phyloP scores from a whole-genome alignment of 2,888 invertebrate species.

The Coecobrya sp. region DNA sequence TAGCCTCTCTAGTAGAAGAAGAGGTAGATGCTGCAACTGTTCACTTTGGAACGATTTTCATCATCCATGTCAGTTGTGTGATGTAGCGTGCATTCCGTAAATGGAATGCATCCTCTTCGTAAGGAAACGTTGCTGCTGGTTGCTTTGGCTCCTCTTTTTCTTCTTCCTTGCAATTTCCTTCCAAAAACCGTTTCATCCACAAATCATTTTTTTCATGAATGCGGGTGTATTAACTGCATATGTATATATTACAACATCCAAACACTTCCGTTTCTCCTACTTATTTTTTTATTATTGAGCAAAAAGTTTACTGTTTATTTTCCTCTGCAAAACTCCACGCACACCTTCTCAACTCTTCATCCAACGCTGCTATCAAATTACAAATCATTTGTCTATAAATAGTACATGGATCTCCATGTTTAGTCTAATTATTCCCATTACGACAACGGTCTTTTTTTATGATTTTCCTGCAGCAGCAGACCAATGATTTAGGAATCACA shows the following conservation, averaged over 20 bases:
- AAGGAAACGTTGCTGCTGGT: not conserved
- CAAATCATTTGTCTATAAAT: not conserved
- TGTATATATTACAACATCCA: too few species aligned
- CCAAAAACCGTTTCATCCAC: not conserved
- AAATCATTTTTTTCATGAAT: constrained; percentile 2
- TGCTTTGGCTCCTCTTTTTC: not conserved
- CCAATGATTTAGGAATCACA: not conserved
- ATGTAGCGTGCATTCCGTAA: not conserved
- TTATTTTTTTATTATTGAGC: too few species aligned
- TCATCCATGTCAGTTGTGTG: constrained; percentile 15
- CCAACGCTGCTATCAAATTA: not conserved
- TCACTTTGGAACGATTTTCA: constrained; percentile 37
- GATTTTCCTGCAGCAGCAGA: too few species aligned
- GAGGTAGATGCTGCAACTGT: not conserved
- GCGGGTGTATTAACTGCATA: not conserved
- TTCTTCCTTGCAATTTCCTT: not conserved
- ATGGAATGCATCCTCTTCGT: not conserved
- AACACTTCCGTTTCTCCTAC: not conserved
- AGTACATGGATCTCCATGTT: not conserved
- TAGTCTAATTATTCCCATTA: not conserved
- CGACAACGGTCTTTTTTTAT: constrained; percentile 8
- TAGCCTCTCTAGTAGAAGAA: not conserved
- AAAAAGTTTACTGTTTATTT: not conserved
- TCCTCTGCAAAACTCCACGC: not conserved
- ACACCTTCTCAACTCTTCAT: not conserved